Evolutionary conservation across 1,140 invertebrate species (phyloP).

Genomic region (Epicauta chinensis): DNA sequence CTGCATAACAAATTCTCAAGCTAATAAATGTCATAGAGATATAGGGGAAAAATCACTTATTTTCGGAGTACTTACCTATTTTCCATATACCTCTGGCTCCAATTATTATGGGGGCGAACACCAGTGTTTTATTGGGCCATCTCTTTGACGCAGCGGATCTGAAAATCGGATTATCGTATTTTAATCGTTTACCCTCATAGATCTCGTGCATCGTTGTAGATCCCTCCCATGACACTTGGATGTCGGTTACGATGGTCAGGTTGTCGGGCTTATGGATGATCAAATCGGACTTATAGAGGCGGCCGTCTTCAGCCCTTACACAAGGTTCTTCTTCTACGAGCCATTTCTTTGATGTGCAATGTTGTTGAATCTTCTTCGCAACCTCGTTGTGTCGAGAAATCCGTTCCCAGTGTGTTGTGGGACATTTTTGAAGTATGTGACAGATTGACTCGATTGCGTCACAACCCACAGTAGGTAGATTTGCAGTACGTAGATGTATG

Average conservation of each 20-base stretch:
- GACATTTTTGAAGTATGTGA: conserved; percentile 15
- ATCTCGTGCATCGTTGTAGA: neutral
- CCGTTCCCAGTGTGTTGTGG: neutral
- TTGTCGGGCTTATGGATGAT: conserved; percentile 3
- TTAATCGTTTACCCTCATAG: neutral
- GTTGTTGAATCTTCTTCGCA: conserved; percentile 1
- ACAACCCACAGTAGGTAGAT: conserved; percentile 19
- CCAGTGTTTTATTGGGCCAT: neutral
- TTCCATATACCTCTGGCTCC: conserved; percentile 13
- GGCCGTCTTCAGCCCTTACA: neutral
- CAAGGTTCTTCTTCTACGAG: conserved; percentile 8
- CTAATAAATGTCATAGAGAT: too few relatives aligned
- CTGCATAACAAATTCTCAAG: too few relatives aligned
- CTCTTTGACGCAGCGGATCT: neutral
- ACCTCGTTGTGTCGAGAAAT: conserved; percentile 15
- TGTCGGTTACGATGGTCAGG: conserved; percentile 1
- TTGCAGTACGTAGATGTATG: conserved; percentile 18
- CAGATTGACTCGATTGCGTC: conserved; percentile 9
- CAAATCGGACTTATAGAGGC: conserved; percentile 11
- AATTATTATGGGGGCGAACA: conserved; percentile 4
- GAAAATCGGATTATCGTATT: conserved; percentile 1
- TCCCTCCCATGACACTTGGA: conserved; percentile 12
- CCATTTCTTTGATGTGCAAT: neutral
- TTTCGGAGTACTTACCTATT: too few relatives aligned
- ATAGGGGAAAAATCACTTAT: too few relatives aligned